Base-by-base conservation (phyloP, 2,797 vertebrate genomes). In the Oryzias sinensis region DNA sequence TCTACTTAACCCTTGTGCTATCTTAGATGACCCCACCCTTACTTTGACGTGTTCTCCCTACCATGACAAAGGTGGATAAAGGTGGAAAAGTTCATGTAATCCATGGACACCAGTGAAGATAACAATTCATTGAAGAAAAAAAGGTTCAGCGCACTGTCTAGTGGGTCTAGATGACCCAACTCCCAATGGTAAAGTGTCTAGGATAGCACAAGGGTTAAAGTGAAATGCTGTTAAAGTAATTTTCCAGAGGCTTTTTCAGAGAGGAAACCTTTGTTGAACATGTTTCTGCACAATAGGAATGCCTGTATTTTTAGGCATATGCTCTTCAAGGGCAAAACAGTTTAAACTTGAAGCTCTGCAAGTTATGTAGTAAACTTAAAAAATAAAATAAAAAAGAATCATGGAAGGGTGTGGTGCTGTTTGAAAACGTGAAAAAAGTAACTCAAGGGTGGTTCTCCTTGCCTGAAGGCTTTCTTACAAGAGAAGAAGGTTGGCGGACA, bases 401-500 rank as follows among this genome's bases (percentile, higher is more conserved):
- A 59, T 43, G 33, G 33, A 61, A 68, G 53, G 55, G 50, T 55
- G 64, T 56, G 67, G 33, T 71, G 64, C 41, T 59, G 65, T 55
- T 58, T 72, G 43, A 46, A 65, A 55, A 59, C 43, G 59, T 54
- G 53, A 42, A 6, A 43, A 51, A 24, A 67, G 43, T 53, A 59
- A 71, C 52, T 76, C 49, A 5, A 16, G 61, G 51, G 51, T 49
- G 69, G 63, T 62, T 66, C 72, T 70, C 46, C 9, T 46, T 54
- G 70, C 72, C 80, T 7, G 7, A 56, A 77, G 77, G 70, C 67
- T 59, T 47, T 65, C 56, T 76, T 47, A 46, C 47, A 70, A 37
- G 71, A 66, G 59, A 71, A 61, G 59, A 24, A 64, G 61, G 57
- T 70, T 70, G 22, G 49, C 56, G 83, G 76, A 59, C 68, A 72